Base-by-base conservation (phyloP, 2,113 vertebrate species). In the Tiliqua scincoides region DNA sequence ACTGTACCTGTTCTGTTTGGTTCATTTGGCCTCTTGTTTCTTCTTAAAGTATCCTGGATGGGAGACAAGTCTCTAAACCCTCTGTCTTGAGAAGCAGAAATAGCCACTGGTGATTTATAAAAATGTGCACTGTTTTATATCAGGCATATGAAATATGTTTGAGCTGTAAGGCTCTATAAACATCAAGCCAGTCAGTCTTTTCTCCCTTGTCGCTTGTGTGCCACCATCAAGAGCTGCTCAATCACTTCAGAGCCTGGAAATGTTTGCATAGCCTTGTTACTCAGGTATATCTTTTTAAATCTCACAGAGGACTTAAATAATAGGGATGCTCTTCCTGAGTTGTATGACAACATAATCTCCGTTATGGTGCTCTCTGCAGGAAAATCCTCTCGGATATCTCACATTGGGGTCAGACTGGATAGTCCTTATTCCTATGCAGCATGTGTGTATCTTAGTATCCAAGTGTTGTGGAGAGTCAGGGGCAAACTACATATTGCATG, bases 151-250 rank as follows among this genome's bases (percentile, higher is more conserved):
- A 91, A 94, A 94, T 93, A 54, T 82, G 87, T 94, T 95, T 95
- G 93, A 95, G 89, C 87, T 94, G 48, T 91, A 91, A 92, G 92
- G 83, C 89, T 94, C 4, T 93, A 88, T 92, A 95, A 95, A 94
- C 91, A 95, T 0, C 0, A 71, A 91, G 89, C 82, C 78, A 37
- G 92, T 90, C 83, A 88, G 93, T 80, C 27, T 79, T 78, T 91
- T 92, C 91, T 30, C 90, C 92, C 91, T 94, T 35, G 79, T 85
- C 92, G 88, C 89, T 90, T 93, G 90, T 91, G 72, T 57, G 91
- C 82, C 92, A 71, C 85, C 92, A 89, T 82, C 84, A 87, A 83
- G 89, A 86, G 83, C 93, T 91, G 80, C 87, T 91, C 2, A 0
- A 23, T 91, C 85, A 71, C 85, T 93, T 93, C 86, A 93, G 92